Evolutionary conservation across 2,888 invertebrate genomes (phyloP).

Genomic region (Druceiella hillmani): DNA sequence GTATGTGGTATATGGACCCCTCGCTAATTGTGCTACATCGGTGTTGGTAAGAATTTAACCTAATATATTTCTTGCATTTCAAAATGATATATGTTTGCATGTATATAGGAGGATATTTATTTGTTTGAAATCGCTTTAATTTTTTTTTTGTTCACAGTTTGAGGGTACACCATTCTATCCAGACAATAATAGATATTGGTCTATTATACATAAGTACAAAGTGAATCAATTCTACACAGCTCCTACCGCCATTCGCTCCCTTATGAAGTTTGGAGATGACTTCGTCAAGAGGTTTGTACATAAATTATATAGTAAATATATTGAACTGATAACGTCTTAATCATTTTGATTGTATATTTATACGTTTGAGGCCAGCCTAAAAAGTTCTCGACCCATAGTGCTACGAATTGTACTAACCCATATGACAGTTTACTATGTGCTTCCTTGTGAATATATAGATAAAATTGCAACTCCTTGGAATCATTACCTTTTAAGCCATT

Average conservation of each 20-base stretch:
- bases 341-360: too few relatives aligned
- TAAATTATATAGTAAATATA: too few relatives aligned
- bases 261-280: slow-evolving; percentile 92
- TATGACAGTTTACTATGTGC: too few relatives aligned
- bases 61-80: neutral
- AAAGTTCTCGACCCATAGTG: too few relatives aligned
- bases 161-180: slow-evolving; percentile 98
- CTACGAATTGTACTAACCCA: too few relatives aligned
- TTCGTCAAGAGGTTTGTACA: slow-evolving; percentile 65
- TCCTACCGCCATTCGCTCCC: slow-evolving; percentile 92
- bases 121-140: slow-evolving; percentile 1
- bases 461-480: too few relatives aligned
- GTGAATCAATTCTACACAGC: slow-evolving; percentile 98
- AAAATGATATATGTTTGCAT: neutral
- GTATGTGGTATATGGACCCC: slow-evolving; percentile 91
- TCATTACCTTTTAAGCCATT: too few relatives aligned
- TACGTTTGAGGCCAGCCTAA: too few relatives aligned
- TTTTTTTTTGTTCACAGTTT: slow-evolving; percentile 56
- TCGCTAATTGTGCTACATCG: slow-evolving; percentile 90
- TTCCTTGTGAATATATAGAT: too few relatives aligned
- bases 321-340: too few relatives aligned
- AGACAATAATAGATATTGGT: slow-evolving; percentile 90
- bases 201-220: slow-evolving; percentile 86
- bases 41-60: slow-evolving; percentile 88
- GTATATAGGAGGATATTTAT: slow-evolving; percentile 3